These are phyloP conservation scores for Smittia aterrima DNA, from an alignment of 2,888 invertebrate species.

Conservation along the genomic window DNA sequence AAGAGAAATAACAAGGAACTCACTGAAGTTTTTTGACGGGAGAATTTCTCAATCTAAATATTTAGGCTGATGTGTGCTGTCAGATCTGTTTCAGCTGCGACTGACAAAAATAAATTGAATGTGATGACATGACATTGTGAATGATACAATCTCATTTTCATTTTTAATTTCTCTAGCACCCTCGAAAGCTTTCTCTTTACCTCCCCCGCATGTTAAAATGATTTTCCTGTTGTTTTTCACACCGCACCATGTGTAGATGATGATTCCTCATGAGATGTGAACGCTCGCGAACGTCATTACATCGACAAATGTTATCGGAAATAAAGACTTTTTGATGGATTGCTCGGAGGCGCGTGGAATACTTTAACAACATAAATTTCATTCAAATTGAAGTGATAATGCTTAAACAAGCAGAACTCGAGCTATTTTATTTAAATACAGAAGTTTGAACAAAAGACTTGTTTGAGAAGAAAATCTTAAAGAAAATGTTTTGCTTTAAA, in stretches of 20 bases:
- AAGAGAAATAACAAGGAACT: too few relatives aligned
- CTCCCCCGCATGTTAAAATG: not conserved
- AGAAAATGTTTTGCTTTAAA: too few relatives aligned
- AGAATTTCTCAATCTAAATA: too few relatives aligned
- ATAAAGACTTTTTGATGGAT: not conserved
- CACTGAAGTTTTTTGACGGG: too few relatives aligned
- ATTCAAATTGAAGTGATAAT: too few relatives aligned
- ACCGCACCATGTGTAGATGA: not conserved
- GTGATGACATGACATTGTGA: not conserved
- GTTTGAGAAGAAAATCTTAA: too few relatives aligned
- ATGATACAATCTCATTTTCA: not conserved
- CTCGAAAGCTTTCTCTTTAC: not conserved
- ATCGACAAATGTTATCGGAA: not conserved
- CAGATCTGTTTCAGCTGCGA: not conserved
- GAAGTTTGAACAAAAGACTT: too few relatives aligned
- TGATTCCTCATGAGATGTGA: not conserved
- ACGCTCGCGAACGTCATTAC: not conserved
- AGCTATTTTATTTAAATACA: too few relatives aligned
- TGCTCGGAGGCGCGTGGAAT: not conserved
- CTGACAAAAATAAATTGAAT: slow-evolving; percentile 16
- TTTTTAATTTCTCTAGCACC: slow-evolving; percentile 1
- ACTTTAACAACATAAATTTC: too few relatives aligned
- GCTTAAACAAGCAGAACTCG: too few relatives aligned
- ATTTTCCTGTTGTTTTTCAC: not conserved
- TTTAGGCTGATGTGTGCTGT: too few relatives aligned